Base-by-base conservation (phyloP, 2,113 vertebrate genomes). In the Lasiurus cinereus region DNA sequence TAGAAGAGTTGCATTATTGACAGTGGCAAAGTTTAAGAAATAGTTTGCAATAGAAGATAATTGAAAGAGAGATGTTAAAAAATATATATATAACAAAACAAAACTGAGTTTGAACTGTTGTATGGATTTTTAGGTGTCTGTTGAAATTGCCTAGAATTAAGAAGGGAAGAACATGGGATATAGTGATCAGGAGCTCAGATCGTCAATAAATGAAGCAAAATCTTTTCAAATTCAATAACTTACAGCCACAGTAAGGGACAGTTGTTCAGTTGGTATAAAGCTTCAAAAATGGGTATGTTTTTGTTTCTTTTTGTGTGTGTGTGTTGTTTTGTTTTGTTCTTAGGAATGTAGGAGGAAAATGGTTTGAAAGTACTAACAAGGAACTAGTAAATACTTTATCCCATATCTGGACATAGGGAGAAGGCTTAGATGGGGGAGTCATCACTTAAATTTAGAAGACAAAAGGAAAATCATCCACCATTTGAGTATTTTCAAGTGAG, bases 211-310 rank as follows among this genome's bases (percentile, higher is more conserved):
- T 13, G 33, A 70, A 14, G 31, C 46, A 59, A 78, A 87, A 48
- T 77, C 36, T 56, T 88, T 85, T 93, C 46, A 36, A 80, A 80
- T 84, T 74, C 48, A 67, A 16, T 77, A 50, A 21, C 21, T 85
- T 24, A 33, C 48, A 88, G 33, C 29, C 15, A 66, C 2, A 22
- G 1, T 79, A 86, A 79, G 19, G 18, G 29, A 21, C 7, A 16
- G 18, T 80, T 22, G 31, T 18, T 72, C 5, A 31, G 29, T 76
- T 27, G 24, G 18, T 66, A 64, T 27, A 77, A 27, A 31, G 12
- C 43, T 88, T 88, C 18, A 84, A 43, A 59, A 1, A 18, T 52
- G 5, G 22, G 33, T 7, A 18, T 33, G 8, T 33, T 18, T 69
- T 18, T 69, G 43, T 29, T 24, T 43, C 2, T 21, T 21, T 56